Percentiles rank a stretch among this genome's conserved stretches.
These are phyloP conservation scores for Stomorhina lunata DNA, from an alignment of 2,888 invertebrate species.

Conservation along the genomic window DNA sequence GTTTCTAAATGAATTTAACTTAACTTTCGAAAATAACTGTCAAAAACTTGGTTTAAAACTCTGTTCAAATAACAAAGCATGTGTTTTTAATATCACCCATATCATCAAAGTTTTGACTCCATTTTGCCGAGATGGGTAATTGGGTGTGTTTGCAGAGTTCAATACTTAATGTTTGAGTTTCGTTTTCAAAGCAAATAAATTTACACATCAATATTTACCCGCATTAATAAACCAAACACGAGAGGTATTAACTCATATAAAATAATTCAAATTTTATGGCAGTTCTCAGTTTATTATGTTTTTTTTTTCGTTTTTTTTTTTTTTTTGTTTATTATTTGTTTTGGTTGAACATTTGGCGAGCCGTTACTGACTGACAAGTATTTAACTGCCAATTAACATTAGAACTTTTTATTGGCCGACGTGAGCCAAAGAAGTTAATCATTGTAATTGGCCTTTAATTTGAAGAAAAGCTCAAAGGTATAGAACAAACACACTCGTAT, in stretches of 20 bases:
- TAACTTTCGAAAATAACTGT: too few relatives aligned
- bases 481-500: background rate
- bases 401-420: conserved; percentile 66
- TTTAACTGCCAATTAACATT: conserved; percentile 71
- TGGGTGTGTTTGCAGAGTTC: too few relatives aligned
- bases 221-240: background rate
- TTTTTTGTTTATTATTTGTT: conserved; percentile 4
- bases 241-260: background rate
- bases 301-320: conserved; percentile 16
- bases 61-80: too few relatives aligned
- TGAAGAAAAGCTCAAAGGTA: background rate
- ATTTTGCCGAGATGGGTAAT: too few relatives aligned
- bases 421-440: conserved; percentile 45
- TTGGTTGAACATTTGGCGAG: background rate
- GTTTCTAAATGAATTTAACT: too few relatives aligned
- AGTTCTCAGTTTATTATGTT: conserved; percentile 16
- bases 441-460: conserved; percentile 46
- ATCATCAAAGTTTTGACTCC: too few relatives aligned
- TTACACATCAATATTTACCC: background rate
- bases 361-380: conserved; percentile 35
- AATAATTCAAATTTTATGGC: background rate
- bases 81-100: too few relatives aligned
- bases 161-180: too few relatives aligned
- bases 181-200: too few relatives aligned
- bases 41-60: too few relatives aligned